These are phyloP conservation scores for Phortica variegata DNA, from an alignment of 1,140 invertebrate species.

Conservation along the genomic window DNA sequence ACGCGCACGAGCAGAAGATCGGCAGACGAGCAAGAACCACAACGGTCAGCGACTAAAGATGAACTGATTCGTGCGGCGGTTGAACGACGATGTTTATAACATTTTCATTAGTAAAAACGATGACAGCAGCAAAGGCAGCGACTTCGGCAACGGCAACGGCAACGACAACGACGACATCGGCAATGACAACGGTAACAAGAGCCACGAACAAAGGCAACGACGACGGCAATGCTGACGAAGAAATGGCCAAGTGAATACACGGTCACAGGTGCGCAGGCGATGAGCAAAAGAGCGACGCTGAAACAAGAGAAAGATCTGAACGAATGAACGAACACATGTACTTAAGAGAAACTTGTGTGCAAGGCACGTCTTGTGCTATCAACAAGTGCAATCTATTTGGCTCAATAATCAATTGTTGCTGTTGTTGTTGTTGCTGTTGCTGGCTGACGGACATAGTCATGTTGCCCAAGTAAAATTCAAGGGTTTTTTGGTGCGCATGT, in stretches of 20 bases:
- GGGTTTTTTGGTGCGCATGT: too few relatives aligned
- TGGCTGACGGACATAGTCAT: too few relatives aligned
- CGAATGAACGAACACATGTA: background rate
- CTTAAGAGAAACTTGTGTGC: constrained; percentile 31
- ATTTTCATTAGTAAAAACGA: constrained; percentile 44
- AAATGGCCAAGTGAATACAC: constrained; percentile 19
- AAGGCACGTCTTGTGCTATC: constrained; percentile 19
- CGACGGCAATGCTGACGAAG: constrained; percentile 13
- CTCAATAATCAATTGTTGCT: too few relatives aligned
- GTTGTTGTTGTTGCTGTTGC: too few relatives aligned
- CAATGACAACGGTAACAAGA: constrained; percentile 27
- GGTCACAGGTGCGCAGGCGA: constrained; percentile 4
- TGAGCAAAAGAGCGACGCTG: constrained; percentile 2
- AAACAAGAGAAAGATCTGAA: too few relatives aligned
- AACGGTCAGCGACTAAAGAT: constrained; percentile 49
- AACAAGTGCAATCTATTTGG: too few relatives aligned
- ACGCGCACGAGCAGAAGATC: too few relatives aligned
- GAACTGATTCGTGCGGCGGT: constrained; percentile 44
- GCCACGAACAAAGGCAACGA: too few relatives aligned
- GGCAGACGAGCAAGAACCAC: too few relatives aligned
- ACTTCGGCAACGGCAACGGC: background rate
- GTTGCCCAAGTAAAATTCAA: too few relatives aligned
- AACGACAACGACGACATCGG: background rate
- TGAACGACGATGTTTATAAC: constrained; percentile 46
- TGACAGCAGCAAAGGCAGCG: background rate